Base-by-base conservation (phyloP, 2,113 vertebrate species). In the Lanius collurio region DNA sequence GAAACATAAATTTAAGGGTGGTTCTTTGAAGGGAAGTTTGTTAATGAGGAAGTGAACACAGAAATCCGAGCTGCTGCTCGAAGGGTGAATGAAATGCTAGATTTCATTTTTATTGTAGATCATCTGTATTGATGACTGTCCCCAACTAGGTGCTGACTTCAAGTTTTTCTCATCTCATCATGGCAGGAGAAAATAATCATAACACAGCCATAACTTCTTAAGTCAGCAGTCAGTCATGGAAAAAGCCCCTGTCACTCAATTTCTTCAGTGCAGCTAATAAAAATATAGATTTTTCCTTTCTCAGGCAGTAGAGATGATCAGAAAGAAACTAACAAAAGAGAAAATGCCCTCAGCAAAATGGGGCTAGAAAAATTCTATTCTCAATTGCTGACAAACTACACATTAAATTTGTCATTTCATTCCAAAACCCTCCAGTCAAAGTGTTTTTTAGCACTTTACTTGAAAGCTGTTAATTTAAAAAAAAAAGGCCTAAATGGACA, bases 41-140 rank as follows among this genome's bases (percentile, higher is more conserved):
- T 89, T 93, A 92, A 83, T 93, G 52, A 94, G 81, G 55, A 96
- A 90, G 26, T 15, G 35, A 91, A 56, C 24, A 55, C 33, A 56
- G 76, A 90, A 90, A 93, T 37, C 42, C 20, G 47, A 84, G 44
- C 55, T 79, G n/a, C 56, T 77, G n/a, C 42, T 89, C 0, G 0
- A 67, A 65, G 30, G 15, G 46, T 63, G 47, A 90, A 63, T 60
- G n/a, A 83, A 82, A 83, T 70, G 15, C 17, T 52, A 18, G 41
- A 78, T 59, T 90, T 64, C 7, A 33, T 76, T 92, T 89, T 91
- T 70, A 55, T 50, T 90, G 50, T n/a, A 31, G 62, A 44, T 81
- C 37, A 49, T 49, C 41, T 78, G 86, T 78, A 83, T 33, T 77
- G 73, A 67, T 76, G 44, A 41, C 44, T 81, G 39, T 39, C 73